Evolutionary conservation across 92 coral and sea anemone genomes (phyloP).

Genomic region (Heteractis magnifica): DNA sequence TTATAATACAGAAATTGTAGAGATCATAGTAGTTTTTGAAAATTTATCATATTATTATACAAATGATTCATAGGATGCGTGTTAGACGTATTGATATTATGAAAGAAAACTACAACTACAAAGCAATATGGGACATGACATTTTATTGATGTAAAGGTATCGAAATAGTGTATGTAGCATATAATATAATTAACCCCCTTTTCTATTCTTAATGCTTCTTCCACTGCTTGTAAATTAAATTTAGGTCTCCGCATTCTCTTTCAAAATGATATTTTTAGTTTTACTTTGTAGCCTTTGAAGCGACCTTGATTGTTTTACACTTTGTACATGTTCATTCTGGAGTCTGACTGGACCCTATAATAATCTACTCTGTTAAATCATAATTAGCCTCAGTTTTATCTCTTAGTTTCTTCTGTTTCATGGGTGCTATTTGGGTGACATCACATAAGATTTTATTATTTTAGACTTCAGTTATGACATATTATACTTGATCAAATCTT

Average conservation of each 20-base stretch:
- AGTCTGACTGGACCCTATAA: background rate
- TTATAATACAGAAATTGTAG: slow-evolving; percentile 38
- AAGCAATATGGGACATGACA: slow-evolving; percentile 23
- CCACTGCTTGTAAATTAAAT: slow-evolving; percentile 23
- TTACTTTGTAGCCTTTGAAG: slow-evolving; percentile 20
- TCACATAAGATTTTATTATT: background rate
- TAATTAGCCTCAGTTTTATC: background rate
- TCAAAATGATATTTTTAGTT: slow-evolving; percentile 23
- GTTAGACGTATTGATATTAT: slow-evolving; percentile 12
- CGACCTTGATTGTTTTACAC: background rate
- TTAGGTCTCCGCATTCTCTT: slow-evolving; percentile 10
- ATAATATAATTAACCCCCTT: background rate
- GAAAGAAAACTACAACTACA: slow-evolving; percentile 11
- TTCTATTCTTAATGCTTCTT: slow-evolving; percentile 29
- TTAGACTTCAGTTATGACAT: background rate
- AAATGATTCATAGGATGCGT: background rate
- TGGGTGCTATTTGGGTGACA: background rate
- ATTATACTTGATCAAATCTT: background rate
- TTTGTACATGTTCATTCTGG: slow-evolving; percentile 12
- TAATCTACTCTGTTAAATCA: background rate
- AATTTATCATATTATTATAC: slow-evolving; percentile 29
- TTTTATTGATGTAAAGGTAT: slow-evolving; percentile 11
- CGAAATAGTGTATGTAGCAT: slow-evolving; percentile 1
- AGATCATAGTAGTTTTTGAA: slow-evolving; percentile 38
- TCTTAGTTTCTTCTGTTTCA: background rate